These are phyloP conservation scores for Salminus brasiliensis DNA, from an alignment of 2,113 vertebrate species.

Conservation along the genomic window DNA sequence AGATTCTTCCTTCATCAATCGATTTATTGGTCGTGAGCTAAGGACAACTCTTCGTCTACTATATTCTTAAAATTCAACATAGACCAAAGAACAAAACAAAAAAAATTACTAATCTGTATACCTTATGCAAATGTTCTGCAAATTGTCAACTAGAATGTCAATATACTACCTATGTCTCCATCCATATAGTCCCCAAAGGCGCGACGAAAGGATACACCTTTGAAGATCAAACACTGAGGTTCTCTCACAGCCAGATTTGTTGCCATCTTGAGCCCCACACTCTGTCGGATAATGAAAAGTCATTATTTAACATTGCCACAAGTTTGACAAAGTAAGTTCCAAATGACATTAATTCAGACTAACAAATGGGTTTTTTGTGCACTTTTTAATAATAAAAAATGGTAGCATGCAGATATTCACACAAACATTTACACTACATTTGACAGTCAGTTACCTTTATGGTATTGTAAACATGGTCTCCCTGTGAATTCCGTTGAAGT, in stretches of 20 bases:
- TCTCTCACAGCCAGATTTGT: neutral
- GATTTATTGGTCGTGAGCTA: no score
- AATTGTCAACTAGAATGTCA: no score
- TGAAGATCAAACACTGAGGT: slow-evolving; percentile 66
- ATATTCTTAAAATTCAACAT: no score
- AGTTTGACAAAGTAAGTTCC: no score
- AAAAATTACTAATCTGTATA: no score
- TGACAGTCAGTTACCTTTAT: slow-evolving; percentile 61
- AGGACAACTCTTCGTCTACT: no score
- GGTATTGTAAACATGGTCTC: slow-evolving; percentile 26
- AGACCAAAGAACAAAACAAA: no score
- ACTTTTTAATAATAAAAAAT: no score
- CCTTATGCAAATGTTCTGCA: no score
- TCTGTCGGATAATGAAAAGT: slow-evolving; percentile 67
- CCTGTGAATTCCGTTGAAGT: slow-evolving; percentile 30
- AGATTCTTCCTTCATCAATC: neutral
- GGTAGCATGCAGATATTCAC: neutral
- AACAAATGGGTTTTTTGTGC: no score
- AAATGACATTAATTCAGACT: neutral
- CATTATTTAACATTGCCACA: neutral
- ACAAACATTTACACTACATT: neutral
- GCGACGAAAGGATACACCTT: neutral
- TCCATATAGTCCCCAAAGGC: neutral
- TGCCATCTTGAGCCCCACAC: slow-evolving; percentile 79
- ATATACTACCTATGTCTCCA: no score